Conservation (phyloP, 2,797 vertebrate species). For the Cirrhinus mrigala region DNA sequence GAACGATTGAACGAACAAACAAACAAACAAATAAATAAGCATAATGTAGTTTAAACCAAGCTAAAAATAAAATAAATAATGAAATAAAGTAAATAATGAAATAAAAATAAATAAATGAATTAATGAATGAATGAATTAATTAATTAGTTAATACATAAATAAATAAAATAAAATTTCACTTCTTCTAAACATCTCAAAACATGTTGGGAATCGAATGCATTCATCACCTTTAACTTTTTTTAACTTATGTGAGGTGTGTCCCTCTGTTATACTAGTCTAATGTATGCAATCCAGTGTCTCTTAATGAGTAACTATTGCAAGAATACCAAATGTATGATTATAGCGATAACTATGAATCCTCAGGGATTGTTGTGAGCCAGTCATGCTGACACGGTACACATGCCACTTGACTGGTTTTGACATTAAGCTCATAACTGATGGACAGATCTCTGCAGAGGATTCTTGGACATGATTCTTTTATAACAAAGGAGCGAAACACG, state of each 20-base stretch:
- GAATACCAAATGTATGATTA: slow-evolving; percentile 28
- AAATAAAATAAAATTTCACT: too few relatives aligned
- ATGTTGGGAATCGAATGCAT: neutral
- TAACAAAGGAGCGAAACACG: slow-evolving; percentile 39
- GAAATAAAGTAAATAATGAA: too few relatives aligned
- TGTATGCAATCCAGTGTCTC: neutral
- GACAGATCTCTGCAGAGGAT: slow-evolving; percentile 28
- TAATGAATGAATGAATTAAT: too few relatives aligned
- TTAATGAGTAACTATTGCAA: neutral
- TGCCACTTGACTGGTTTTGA: slow-evolving; percentile 51
- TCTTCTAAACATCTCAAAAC: neutral
- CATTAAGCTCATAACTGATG: slow-evolving; percentile 44
- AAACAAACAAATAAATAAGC: too few relatives aligned
- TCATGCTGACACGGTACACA: slow-evolving; percentile 2
- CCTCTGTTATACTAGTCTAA: neutral
- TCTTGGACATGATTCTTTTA: slow-evolving; percentile 30
- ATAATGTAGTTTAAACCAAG: too few relatives aligned
- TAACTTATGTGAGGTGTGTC: neutral
- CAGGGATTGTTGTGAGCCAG: neutral
- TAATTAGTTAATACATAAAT: too few relatives aligned
- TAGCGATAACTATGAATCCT: neutral
- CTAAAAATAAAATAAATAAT: too few relatives aligned
- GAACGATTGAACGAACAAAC: too few relatives aligned
- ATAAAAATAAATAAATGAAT: too few relatives aligned
- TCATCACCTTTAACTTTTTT: neutral